Percentiles rank a stretch among this genome's conserved stretches.
phyloP scores from a whole-genome alignment of 1,140 invertebrate genomes.

The Brachionus manjavacas region DNA sequence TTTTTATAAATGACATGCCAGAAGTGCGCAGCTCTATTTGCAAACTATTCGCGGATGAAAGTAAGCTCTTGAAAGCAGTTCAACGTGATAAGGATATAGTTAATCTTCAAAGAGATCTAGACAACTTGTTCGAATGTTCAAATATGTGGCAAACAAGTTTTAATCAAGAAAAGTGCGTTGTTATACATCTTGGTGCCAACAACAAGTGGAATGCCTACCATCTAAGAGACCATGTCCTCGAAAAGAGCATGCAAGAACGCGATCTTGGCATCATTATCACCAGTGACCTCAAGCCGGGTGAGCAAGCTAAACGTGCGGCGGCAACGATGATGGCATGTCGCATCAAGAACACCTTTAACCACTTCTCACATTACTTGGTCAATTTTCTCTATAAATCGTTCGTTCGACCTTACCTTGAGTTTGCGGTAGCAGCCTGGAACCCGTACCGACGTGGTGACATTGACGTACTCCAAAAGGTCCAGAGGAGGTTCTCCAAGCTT shows the following conservation, averaged over 20 bases:
- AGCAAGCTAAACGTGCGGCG: background rate
- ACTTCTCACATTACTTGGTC: background rate
- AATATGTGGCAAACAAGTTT: background rate
- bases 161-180: background rate
- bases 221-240: background rate
- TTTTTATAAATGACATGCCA: slow-evolving; percentile 10
- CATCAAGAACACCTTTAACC: background rate
- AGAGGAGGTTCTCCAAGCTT: background rate
- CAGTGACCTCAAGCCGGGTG: background rate
- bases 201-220: background rate
- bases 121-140: background rate
- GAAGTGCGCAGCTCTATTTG: background rate
- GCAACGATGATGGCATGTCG: background rate
- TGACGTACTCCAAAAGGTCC: background rate
- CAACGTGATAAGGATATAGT: too few species aligned
- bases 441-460: background rate
- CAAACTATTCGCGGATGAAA: slow-evolving; percentile 19
- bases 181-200: slow-evolving; percentile 6
- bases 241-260: background rate
- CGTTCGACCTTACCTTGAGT: background rate
- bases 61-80: too few species aligned
- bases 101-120: background rate
- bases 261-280: background rate
- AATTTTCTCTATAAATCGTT: background rate
- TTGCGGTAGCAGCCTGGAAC: background rate